Percentiles rank a stretch among this genome's conserved stretches.
phyloP scores from a whole-genome alignment of 2,797 vertebrate genomes.

The Aeoliscus strigatus region DNA sequence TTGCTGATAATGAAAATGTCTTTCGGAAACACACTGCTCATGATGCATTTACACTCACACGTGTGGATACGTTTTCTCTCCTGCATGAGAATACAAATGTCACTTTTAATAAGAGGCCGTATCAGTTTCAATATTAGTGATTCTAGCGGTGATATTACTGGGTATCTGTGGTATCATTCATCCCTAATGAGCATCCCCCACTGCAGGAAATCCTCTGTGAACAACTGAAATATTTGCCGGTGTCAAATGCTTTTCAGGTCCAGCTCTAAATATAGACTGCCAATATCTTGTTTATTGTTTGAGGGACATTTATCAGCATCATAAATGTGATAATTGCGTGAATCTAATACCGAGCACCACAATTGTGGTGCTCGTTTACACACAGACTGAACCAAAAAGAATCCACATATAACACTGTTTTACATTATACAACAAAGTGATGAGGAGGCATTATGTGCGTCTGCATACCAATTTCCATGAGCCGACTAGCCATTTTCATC shows the following conservation, averaged over 20 bases:
- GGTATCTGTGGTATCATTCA: not conserved
- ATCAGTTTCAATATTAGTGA: slow-evolving; percentile 3
- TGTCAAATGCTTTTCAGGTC: not conserved
- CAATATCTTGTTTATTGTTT: slow-evolving; percentile 4
- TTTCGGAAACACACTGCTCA: slow-evolving; percentile 2
- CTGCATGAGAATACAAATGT: slow-evolving; percentile 5
- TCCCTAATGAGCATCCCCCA: not conserved
- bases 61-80: slow-evolving; percentile 24
- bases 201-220: not conserved
- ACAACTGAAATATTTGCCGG: not conserved
- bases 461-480: slow-evolving; percentile 57
- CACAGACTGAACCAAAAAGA: slow-evolving; percentile 27
- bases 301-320: slow-evolving; percentile 17
- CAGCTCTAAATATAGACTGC: not conserved
- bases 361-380: slow-evolving; percentile 16
- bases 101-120: slow-evolving; percentile 13
- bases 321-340: slow-evolving; percentile 30
- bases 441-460: slow-evolving; percentile 61
- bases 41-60: slow-evolving; percentile 5
- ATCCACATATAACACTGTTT: slow-evolving; percentile 41
- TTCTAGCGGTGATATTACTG: slow-evolving; percentile 3
- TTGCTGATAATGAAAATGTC: slow-evolving; percentile 1
- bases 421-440: slow-evolving; percentile 62
- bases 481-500: slow-evolving; percentile 64
- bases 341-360: slow-evolving; percentile 26